Conservation (phyloP, 2,113 vertebrate genomes). For the Petrocephalus zakoni region DNA sequence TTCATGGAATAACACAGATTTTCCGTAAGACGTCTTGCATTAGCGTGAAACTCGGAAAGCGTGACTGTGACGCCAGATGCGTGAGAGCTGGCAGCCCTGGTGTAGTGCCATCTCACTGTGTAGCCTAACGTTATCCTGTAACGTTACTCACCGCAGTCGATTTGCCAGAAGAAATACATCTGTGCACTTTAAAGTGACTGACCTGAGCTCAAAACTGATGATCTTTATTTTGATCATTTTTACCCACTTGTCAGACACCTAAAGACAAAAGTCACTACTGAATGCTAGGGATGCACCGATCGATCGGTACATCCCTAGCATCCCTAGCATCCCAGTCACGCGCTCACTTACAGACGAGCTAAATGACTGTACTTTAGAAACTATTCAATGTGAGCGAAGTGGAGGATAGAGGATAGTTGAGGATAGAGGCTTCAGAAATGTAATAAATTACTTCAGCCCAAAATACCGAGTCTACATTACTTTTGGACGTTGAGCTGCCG, state of each 20-base stretch:
- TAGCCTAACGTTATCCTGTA: neutral
- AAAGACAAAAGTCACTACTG: neutral
- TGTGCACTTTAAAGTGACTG: slow-evolving; percentile 26
- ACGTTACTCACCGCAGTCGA: neutral
- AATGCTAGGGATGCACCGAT: too few species aligned
- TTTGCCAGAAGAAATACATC: slow-evolving; percentile 38
- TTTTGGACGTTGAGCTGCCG: too few species aligned
- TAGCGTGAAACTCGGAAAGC: neutral
- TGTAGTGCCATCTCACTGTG: neutral
- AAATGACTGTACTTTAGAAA: too few species aligned
- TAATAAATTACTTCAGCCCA: too few species aligned
- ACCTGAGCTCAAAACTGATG: slow-evolving; percentile 20
- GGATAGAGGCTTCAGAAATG: too few species aligned
- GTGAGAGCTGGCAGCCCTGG: neutral
- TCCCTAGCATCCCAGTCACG: too few species aligned
- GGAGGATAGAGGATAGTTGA: too few species aligned
- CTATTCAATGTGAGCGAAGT: too few species aligned
- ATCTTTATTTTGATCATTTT: neutral
- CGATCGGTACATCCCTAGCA: too few species aligned
- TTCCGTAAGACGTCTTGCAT: neutral
- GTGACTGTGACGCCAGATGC: neutral
- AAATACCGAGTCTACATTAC: too few species aligned
- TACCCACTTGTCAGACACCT: neutral
- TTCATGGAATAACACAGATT: neutral
- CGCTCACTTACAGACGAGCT: too few species aligned